Percentiles rank a stretch among this genome's conserved stretches.
Evolutionary conservation across 2,113 vertebrate species (phyloP).

Genomic region (Hydropotes inermis): DNA sequence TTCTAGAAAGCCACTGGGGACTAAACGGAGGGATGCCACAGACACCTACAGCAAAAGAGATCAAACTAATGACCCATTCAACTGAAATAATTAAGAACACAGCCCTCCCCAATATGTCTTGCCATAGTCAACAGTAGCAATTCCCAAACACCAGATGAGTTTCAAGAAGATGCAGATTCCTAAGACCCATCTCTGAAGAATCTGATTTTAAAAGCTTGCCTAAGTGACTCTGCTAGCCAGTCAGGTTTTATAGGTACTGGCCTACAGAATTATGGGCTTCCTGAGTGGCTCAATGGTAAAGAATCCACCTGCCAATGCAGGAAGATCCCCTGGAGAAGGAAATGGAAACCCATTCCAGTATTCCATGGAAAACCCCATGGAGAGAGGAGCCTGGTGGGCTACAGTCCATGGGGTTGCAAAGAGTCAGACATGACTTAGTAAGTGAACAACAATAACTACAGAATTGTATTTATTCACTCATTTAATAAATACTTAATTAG

Average conservation of each 20-base stretch:
- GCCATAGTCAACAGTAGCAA: not conserved
- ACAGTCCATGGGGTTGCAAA: not conserved
- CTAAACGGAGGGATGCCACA: not conserved
- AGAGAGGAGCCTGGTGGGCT: not conserved
- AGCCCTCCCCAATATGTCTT: not conserved
- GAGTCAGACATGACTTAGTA: not conserved
- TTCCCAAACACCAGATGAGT: not conserved
- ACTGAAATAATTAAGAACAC: not conserved
- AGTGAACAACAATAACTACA: not conserved
- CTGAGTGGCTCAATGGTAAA: not conserved
- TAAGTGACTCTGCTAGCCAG: not conserved
- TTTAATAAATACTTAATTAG: not conserved
- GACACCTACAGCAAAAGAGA: not conserved
- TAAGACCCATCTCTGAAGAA: not conserved
- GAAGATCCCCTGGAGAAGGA: not conserved
- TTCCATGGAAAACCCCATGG: not conserved
- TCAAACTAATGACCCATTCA: not conserved
- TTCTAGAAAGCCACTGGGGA: not conserved
- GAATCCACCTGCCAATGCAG: not conserved
- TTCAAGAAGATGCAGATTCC: not conserved
- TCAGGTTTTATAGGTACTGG: not conserved
- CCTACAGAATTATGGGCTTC: not conserved
- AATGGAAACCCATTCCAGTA: not conserved
- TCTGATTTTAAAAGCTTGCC: not conserved
- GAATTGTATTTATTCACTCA: not conserved